phyloP scores from a whole-genome alignment of 2,888 invertebrate genomes.

The Philonicus albiceps region DNA sequence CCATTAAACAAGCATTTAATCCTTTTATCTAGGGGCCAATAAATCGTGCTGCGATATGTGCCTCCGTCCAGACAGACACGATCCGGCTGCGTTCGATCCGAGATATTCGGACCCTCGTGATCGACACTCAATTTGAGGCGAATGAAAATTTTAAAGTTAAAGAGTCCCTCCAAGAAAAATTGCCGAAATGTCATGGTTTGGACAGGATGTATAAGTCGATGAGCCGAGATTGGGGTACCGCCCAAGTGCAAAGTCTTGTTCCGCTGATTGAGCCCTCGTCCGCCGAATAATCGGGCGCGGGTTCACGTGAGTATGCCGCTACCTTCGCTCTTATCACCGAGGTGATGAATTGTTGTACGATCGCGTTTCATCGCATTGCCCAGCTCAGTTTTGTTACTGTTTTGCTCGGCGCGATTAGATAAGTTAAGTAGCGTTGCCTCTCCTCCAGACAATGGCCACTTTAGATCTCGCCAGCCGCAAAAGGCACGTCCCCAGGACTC shows the following conservation, averaged over 20 bases:
- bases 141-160: not conserved
- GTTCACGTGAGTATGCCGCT: not conserved
- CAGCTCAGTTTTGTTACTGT: constrained; percentile 34
- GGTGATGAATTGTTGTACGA: constrained; percentile 31
- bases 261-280: constrained; percentile 9
- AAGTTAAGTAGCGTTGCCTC: not conserved
- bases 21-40: constrained; percentile 36
- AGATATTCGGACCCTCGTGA: not conserved
- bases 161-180: constrained; percentile 8
- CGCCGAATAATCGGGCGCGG: not conserved
- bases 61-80: not conserved
- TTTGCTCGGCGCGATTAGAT: constrained; percentile 31
- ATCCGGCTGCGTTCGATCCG: not conserved
- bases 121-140: constrained; percentile 27
- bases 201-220: constrained; percentile 22
- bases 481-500: not conserved
- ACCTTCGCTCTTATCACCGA: constrained; percentile 23
- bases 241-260: constrained; percentile 39
- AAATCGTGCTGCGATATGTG: constrained; percentile 8
- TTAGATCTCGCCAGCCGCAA: not conserved
- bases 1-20: constrained; percentile 36
- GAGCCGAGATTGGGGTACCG: constrained; percentile 11
- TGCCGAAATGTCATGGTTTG: constrained; percentile 20
- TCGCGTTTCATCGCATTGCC: not conserved
- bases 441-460: not conserved